phyloP scores from a whole-genome alignment of 2,888 invertebrate species.

The Drepana falcataria region DNA sequence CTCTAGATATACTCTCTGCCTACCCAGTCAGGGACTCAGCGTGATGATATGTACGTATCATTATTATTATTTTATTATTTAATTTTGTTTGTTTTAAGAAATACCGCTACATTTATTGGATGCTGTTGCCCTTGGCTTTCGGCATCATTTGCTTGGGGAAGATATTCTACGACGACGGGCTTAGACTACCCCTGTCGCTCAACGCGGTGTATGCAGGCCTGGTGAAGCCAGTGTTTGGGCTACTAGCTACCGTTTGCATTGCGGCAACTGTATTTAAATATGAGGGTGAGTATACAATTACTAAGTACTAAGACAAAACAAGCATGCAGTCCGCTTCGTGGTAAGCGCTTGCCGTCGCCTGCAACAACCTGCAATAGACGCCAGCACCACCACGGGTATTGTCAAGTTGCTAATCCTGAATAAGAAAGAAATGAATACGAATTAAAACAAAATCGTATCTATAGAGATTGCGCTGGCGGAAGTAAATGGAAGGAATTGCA shows the following conservation, averaged over 20 bases:
- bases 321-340: neutral
- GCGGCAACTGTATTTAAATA: constrained; percentile 30
- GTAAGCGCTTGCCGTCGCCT: too few species aligned
- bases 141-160: constrained; percentile 16
- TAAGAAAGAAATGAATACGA: too few species aligned
- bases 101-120: constrained; percentile 29
- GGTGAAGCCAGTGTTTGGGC: constrained; percentile 30
- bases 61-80: too few species aligned
- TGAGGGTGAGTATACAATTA: constrained; percentile 36
- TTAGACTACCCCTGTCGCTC: constrained; percentile 10
- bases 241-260: constrained; percentile 13
- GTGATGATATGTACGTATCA: too few species aligned
- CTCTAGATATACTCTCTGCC: too few species aligned
- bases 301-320: neutral
- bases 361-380: too few species aligned
- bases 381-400: too few species aligned
- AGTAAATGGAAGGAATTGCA: too few species aligned
- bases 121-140: constrained; percentile 18
- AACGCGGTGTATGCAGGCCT: constrained; percentile 25
- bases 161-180: constrained; percentile 31
- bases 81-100: constrained; percentile 24
- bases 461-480: too few species aligned
- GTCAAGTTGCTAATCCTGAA: too few species aligned
- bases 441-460: too few species aligned
- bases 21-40: too few species aligned